phyloP scores from a whole-genome alignment of 2,797 vertebrate genomes.

The Botia kubotai region DNA sequence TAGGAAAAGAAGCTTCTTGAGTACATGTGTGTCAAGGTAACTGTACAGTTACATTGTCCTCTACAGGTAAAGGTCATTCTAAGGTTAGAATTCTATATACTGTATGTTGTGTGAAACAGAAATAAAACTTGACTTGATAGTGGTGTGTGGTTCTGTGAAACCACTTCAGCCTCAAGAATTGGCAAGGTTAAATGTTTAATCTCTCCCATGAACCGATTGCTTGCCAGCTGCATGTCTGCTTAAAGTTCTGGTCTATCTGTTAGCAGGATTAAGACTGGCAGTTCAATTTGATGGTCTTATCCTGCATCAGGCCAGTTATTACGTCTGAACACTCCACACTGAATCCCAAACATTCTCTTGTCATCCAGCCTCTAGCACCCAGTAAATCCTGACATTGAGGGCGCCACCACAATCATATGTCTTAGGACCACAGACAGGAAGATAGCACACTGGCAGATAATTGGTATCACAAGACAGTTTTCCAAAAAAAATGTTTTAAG shows the following conservation, averaged over 20 bases:
- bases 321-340: not conserved
- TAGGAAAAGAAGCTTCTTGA: not conserved
- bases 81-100: not conserved
- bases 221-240: conserved; percentile 27
- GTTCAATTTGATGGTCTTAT: conserved; percentile 67
- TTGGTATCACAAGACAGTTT: no score
- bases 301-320: conserved; percentile 47
- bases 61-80: not conserved
- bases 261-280: conserved; percentile 64
- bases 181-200: conserved; percentile 31
- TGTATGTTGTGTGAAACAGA: not conserved
- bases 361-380: not conserved
- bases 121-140: not conserved
- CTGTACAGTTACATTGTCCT: not conserved
- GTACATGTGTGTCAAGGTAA: no score
- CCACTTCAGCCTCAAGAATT: conserved; percentile 2
- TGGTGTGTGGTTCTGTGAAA: not conserved
- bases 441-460: not conserved
- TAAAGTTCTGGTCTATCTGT: conserved; percentile 25
- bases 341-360: conserved; percentile 39
- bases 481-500: no score
- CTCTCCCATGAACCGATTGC: conserved; percentile 26
- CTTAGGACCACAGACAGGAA: not conserved
- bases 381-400: conserved; percentile 8
- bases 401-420: not conserved